Percentiles rank a stretch among this genome's conserved stretches.
These are phyloP conservation scores for Elephantulus edwardii DNA, from an alignment of 2,113 vertebrate genomes.

Conservation along the genomic window DNA sequence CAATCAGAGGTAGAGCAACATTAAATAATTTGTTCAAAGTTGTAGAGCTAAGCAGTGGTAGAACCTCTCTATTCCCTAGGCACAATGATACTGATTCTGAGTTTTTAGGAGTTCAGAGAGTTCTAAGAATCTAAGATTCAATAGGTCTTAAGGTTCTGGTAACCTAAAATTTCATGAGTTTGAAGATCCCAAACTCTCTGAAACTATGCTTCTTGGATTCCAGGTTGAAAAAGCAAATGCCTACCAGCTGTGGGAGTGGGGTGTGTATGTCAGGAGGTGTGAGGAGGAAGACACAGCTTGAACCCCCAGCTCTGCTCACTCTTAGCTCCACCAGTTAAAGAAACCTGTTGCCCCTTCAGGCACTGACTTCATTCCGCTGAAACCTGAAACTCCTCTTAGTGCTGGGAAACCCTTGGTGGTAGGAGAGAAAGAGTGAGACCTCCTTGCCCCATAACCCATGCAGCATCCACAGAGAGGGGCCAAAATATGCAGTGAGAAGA, in stretches of 20 bases:
- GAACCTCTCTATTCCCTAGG: not conserved
- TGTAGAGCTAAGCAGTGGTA: not conserved
- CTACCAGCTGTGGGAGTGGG: not conserved
- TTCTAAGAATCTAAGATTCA: constrained; percentile 9
- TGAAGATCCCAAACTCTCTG: constrained; percentile 13
- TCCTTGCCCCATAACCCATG: constrained; percentile 26
- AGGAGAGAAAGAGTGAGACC: constrained; percentile 51
- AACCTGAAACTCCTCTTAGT: constrained; percentile 66
- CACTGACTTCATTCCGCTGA: constrained; percentile 63
- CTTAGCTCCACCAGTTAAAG: constrained; percentile 38
- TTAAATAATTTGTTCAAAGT: not conserved
- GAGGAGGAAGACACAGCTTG: constrained; percentile 22
- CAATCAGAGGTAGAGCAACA: not conserved
- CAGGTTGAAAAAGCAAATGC: constrained; percentile 53
- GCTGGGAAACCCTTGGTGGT: constrained; percentile 48
- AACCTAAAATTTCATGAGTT: not conserved
- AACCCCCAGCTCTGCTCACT: not conserved
- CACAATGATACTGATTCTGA: not conserved
- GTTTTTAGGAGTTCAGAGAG: constrained; percentile 13
- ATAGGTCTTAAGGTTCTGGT: not conserved
- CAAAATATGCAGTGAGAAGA: constrained; percentile 65
- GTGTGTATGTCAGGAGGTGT: not conserved
- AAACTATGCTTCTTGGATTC: constrained; percentile 35
- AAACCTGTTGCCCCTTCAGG: constrained; percentile 36
- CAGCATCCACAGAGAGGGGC: constrained; percentile 51